Base-by-base conservation (phyloP, 2,797 vertebrate genomes). In the Oreortyx pictus region DNA sequence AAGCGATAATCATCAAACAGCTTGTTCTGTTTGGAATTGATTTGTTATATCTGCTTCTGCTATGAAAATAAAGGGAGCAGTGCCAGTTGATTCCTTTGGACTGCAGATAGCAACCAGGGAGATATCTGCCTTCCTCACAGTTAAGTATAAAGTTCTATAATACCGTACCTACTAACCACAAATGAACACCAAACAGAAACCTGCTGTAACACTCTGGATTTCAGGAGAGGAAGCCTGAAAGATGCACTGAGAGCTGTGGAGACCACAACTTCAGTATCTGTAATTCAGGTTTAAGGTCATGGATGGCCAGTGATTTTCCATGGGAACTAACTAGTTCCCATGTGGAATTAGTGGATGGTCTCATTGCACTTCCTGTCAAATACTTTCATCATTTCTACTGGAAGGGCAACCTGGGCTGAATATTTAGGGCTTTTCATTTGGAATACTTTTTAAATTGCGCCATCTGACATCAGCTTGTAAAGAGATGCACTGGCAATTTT, bases 1-100 rank as follows among this genome's bases (percentile, higher is more conserved):
- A 85, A 94, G 35, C 52, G 1, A 25, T 92, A 90, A 89, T 93
- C 95, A 90, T 93, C 82, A 92, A 86, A 62, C 29, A 39, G 73
- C 82, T 81, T n/a, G 11, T 31, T 93, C 86, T 92, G 67, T 49
- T 95, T 89, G 77, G 64, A 76, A 79, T 9, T 57, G 50, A 17
- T 82, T 75, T 54, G 56, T 72, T 60, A 79, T 84, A 89, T 82
- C 50, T 66, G 50, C 31, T 76, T 82, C 70, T 84, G 67, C 49
- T 41, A 35, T 14, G 56, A 14, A 89, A 91, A 80, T 54, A 47
- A 33, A 90, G 65, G 77, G 72, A 64, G 39, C 5, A 24, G 31
- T 25, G 68, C 87, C 60, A 68, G 43, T 14, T 41, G 66, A 24
- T 67, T 66, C 27, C 33, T 66, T 19, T 50, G 72, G 73, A 78